These are phyloP conservation scores for Turdus rufiventris DNA, from an alignment of 2,113 vertebrate species.

Conservation along the genomic window DNA sequence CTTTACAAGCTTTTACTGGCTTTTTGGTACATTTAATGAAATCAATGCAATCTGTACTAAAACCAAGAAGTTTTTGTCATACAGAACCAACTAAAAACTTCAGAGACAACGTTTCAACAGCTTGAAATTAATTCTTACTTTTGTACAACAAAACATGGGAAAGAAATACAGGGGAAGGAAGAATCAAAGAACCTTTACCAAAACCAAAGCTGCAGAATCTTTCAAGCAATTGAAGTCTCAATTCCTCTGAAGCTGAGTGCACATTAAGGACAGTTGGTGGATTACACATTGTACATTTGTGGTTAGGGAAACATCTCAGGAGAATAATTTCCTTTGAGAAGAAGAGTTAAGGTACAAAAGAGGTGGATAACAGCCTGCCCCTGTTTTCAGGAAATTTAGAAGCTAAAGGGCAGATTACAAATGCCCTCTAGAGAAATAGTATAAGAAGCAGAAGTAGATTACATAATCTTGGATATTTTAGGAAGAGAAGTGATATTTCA, in stretches of 20 bases:
- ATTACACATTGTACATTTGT: background rate
- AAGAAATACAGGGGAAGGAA: background rate
- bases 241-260: background rate
- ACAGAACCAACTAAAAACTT: background rate
- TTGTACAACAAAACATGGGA: background rate
- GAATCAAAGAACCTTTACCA: background rate
- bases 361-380: background rate
- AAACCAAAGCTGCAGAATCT: background rate
- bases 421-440: background rate
- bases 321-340: background rate
- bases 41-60: background rate
- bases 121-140: background rate
- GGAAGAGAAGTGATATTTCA: background rate
- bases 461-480: background rate
- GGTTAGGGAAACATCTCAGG: background rate
- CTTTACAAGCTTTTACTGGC: background rate
- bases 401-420: background rate
- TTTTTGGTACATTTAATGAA: background rate
- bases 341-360: background rate
- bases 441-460: background rate
- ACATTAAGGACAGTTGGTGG: fast-evolving
- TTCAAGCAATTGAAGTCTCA: background rate
- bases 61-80: background rate
- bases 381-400: background rate
- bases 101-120: background rate